Percentiles rank a stretch among this genome's conserved stretches.
These are phyloP conservation scores for Aleadryas rufinucha DNA, from an alignment of 2,113 vertebrate species.

Conservation along the genomic window DNA sequence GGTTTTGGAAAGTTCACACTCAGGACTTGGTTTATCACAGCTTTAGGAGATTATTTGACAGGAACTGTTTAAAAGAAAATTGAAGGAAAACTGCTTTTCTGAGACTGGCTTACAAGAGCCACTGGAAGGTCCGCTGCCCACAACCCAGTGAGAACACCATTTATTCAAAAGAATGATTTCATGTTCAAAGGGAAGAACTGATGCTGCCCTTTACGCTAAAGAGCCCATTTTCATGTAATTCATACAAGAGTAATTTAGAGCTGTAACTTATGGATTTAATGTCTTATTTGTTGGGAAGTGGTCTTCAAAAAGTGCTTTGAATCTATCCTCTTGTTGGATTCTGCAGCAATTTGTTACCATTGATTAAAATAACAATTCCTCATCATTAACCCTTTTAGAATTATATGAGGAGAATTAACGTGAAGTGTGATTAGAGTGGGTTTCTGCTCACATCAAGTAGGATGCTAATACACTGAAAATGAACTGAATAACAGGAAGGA, in stretches of 20 bases:
- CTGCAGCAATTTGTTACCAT: background rate
- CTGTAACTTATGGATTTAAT: background rate
- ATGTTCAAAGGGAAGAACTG: background rate
- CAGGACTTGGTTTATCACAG: background rate
- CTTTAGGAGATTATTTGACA: background rate
- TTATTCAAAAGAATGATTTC: background rate
- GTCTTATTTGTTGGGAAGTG: background rate
- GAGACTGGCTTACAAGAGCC: background rate
- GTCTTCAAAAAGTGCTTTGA: slow-evolving; percentile 22
- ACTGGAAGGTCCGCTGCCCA: background rate
- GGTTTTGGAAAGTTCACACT: background rate
- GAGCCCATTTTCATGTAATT: background rate
- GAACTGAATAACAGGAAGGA: background rate
- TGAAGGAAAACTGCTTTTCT: background rate
- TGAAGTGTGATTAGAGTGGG: background rate
- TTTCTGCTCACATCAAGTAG: background rate
- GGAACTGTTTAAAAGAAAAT: background rate
- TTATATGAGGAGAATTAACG: background rate
- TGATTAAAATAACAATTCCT: background rate
- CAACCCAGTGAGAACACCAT: background rate
- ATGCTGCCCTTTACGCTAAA: background rate
- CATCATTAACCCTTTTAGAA: background rate
- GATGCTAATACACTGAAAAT: background rate
- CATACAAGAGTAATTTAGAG: background rate
- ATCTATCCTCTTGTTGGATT: background rate